Base-by-base conservation (phyloP, 1,140 invertebrate species). In the Pachypsylla venusta region DNA sequence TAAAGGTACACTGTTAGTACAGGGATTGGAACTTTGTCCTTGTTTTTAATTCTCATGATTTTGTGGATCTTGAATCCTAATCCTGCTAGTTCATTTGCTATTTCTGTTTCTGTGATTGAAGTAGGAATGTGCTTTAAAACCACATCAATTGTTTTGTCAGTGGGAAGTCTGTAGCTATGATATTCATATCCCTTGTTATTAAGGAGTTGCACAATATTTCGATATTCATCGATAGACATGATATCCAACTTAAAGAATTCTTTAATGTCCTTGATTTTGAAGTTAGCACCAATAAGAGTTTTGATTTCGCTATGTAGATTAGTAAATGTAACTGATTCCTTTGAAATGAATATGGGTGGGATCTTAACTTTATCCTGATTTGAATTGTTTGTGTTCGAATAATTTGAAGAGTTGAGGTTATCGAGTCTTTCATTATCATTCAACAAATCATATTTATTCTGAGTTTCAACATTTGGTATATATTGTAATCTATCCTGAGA, bases 111-210 rank as follows among this genome's bases (percentile, higher is more conserved):
- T 12, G 20, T 42, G 19, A 57, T 57, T 39, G 30, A 40, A 24
- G 25, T 40, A 28, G 56, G 30, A 39, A 57, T 28, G 24, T 57
- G 30, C 12, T 39, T 13, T 7, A 57, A 25, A 16, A 40, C 30
- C n/a, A n/a, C 30, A 40, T 20, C 22, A 25, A 57, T 39, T 12
- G 25, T 27, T 30, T 56, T 56, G 20, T 56, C 54, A 19, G 20
- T 56, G 20, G 25, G 25, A 20, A 57, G 56, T 25, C 30, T 57
- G 40, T 42, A 40, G 2, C n/a, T 40, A 19, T 26, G 40, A 5
- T 57, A 57, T 40, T 57, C 28, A 20, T 39, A 35, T 57, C 24
- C 40, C 35, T 30, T 56, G 28, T 56, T 16, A 30, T 56, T 25
- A n/a, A 56, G 28, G 2, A 16, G 26, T 56, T 26, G 24, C 20